Percentiles rank a stretch among this genome's conserved stretches.
These are phyloP conservation scores for Arge pagana DNA, from an alignment of 2,888 invertebrate genomes.

Conservation along the genomic window DNA sequence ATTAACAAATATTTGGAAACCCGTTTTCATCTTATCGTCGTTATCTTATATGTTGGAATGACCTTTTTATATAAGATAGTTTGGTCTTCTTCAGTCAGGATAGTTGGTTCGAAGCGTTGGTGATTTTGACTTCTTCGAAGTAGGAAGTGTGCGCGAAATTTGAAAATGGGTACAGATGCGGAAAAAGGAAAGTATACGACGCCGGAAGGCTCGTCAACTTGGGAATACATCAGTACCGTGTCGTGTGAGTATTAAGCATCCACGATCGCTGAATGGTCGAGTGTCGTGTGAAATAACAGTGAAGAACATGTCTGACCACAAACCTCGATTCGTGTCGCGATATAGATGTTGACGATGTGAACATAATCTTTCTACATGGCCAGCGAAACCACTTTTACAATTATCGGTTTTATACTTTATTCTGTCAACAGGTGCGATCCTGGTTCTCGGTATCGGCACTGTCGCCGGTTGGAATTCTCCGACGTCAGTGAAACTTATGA, in stretches of 20 bases:
- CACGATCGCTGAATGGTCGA: background rate
- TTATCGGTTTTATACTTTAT: too few relatives aligned
- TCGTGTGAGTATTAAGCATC: slow-evolving; percentile 34
- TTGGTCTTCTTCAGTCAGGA: background rate
- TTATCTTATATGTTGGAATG: background rate
- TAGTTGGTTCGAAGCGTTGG: background rate
- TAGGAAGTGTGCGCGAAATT: background rate
- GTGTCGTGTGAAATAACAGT: background rate
- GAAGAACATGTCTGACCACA: too few relatives aligned
- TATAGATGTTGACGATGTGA: too few relatives aligned
- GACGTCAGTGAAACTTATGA: slow-evolving; percentile 36
- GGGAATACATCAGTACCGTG: slow-evolving; percentile 39
- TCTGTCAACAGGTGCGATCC: background rate
- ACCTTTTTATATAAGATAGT: background rate
- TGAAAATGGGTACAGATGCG: slow-evolving; percentile 28
- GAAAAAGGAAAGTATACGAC: slow-evolving; percentile 37
- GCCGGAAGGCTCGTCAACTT: slow-evolving; percentile 39
- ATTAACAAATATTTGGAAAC: too few relatives aligned
- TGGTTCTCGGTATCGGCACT: slow-evolving; percentile 33
- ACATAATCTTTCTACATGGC: too few relatives aligned
- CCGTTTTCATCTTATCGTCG: background rate
- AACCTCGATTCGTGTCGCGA: background rate
- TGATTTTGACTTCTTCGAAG: too few relatives aligned
- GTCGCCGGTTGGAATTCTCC: slow-evolving; percentile 44
- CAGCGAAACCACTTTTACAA: too few relatives aligned